Evolutionary conservation across 2,888 invertebrate species (phyloP).

Genomic region (Aquatica leii): DNA sequence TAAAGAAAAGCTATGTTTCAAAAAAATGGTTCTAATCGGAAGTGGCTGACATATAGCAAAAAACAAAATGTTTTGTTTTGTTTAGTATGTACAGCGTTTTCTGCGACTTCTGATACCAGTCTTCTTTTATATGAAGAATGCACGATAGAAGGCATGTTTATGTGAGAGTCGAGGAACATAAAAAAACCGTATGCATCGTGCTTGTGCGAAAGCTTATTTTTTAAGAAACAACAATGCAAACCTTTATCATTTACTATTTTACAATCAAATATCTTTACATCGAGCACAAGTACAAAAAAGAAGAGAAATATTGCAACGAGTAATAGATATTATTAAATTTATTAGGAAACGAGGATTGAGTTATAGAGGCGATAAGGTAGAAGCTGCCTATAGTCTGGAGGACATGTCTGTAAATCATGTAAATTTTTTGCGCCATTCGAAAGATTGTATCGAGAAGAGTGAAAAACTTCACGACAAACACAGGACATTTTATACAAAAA

Average conservation of each 20-base stretch:
- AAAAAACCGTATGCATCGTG: neutral
- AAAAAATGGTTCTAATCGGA: constrained; percentile 7
- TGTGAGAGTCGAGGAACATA: neutral
- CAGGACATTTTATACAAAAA: no score
- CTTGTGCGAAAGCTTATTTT: constrained; percentile 4
- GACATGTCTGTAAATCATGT: no score
- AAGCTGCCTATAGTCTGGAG: no score
- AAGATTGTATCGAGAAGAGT: no score
- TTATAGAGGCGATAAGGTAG: constrained; percentile 3
- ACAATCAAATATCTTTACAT: constrained; percentile 6
- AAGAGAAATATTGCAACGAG: neutral
- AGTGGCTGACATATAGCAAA: no score
- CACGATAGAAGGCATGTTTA: no score
- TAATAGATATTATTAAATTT: neutral
- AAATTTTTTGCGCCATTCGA: no score
- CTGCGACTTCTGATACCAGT: no score
- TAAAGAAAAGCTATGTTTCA: constrained; percentile 5
- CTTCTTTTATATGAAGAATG: no score
- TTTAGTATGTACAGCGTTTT: constrained; percentile 5
- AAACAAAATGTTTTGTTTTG: constrained; percentile 9
- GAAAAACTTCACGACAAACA: no score
- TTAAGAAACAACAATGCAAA: neutral
- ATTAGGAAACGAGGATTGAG: neutral
- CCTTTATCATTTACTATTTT: neutral
- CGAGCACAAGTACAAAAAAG: constrained; percentile 4